Conservation (phyloP, 30 jellyfish, hydroid and myxozoan genomes). For the Phacellophora camtschatica region DNA sequence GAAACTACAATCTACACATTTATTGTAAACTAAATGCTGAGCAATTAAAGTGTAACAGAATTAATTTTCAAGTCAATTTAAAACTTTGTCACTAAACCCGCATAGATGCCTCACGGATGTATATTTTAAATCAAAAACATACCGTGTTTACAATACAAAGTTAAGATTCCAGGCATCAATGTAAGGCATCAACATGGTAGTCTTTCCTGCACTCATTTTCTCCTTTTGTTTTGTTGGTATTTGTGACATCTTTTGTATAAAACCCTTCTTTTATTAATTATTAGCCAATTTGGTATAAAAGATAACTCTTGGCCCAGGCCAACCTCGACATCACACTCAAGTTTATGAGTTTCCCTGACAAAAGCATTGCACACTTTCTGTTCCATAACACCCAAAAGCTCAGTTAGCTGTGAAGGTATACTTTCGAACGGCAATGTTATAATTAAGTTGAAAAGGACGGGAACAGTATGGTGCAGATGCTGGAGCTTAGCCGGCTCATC, state of each 20-base stretch:
- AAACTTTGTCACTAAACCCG: too few relatives aligned
- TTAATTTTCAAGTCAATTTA: too few relatives aligned
- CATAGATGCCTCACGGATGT: too few relatives aligned
- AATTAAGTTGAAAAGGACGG: not conserved
- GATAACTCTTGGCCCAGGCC: not conserved
- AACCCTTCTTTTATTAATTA: not conserved
- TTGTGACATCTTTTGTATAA: not conserved
- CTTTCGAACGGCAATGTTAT: not conserved
- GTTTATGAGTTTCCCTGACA: not conserved
- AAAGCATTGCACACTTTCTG: not conserved
- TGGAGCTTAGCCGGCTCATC: not conserved
- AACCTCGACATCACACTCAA: not conserved
- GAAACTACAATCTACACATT: too few relatives aligned
- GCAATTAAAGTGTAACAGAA: too few relatives aligned
- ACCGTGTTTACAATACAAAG: constrained; percentile 28
- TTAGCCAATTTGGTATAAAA: not conserved
- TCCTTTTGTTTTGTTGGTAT: not conserved
- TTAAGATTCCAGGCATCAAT: constrained; percentile 17
- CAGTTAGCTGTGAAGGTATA: not conserved
- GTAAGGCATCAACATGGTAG: constrained; percentile 12
- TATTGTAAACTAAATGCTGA: too few relatives aligned
- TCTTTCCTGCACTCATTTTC: not conserved
- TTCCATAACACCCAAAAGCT: not conserved
- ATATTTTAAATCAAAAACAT: too few relatives aligned
- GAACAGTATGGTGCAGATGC: not conserved